Evolutionary conservation across 2,797 vertebrate species (phyloP).

Genomic region (Ceryle rudis): DNA sequence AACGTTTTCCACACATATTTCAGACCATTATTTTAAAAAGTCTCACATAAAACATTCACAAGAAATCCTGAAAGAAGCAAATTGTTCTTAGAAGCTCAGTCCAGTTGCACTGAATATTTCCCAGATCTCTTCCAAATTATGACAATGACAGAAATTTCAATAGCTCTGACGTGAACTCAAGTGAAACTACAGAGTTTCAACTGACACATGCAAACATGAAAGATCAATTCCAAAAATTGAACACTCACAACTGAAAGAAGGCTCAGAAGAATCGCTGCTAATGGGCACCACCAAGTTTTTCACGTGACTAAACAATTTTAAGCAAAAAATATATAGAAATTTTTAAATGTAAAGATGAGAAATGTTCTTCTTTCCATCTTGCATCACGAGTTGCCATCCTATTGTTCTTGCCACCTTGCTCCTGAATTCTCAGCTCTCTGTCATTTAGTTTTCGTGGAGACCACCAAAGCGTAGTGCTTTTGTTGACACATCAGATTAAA

Average conservation of each 20-base stretch:
- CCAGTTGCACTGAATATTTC: neutral
- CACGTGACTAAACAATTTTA: neutral
- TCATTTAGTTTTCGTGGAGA: too few relatives aligned
- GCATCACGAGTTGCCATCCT: neutral
- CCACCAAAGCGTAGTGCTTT: too few relatives aligned
- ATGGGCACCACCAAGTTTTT: neutral
- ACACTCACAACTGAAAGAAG: neutral
- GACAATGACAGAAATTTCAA: neutral
- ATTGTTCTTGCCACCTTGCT: neutral
- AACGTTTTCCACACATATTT: neutral
- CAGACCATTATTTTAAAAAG: neutral
- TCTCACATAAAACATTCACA: neutral
- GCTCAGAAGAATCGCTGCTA: neutral
- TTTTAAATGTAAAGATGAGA: neutral
- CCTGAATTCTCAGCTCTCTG: neutral
- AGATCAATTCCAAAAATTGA: neutral
- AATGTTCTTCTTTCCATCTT: neutral
- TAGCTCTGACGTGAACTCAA: neutral
- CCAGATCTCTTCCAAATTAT: neutral
- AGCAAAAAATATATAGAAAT: neutral
- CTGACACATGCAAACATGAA: neutral
- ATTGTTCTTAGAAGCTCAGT: neutral
- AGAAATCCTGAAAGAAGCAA: neutral
- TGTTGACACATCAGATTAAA: too few relatives aligned
- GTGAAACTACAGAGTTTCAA: neutral